Evolutionary conservation across 2,888 invertebrate species (phyloP), one percentile per base, ranked within the genome.

Genomic region (Arenicola marina): DNA sequence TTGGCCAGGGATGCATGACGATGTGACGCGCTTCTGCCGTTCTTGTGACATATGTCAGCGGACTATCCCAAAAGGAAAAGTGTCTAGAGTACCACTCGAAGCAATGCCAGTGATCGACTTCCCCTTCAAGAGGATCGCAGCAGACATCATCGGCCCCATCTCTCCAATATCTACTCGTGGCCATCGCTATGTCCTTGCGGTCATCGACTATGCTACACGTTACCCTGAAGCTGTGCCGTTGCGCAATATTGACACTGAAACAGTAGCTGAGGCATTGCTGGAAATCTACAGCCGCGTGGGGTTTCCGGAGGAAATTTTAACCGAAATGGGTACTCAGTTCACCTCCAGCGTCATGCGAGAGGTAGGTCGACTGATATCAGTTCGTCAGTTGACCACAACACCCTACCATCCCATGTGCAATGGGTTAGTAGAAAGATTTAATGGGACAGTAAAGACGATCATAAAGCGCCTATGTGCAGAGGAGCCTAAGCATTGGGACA

Each of bases 301-400:
- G 11, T 28, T 69, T 1, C 71, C 69, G 11, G 45, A 56, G 29
- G 69, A 71, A 44, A 56, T 71, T 21, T 28, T 72, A n/a, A 59
- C 51, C 28, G 73, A 72, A 38, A 29, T 59, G 31, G 70, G 71
- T n/a, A 59, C 68, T 3, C 72, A 70, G 43, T 72, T 72, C 33
- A 67, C 67, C 1, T 66, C 63, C 2, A 57, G 66, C 24, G 21
- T 66, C 33, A 64, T 71, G 61, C 58, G 54, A 46, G 64, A 63
- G 48, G 60, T 70, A 29, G 38, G 29, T 38, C 55, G 63, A 33
- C 55, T 70, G 45, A 44, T 64, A 2, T 59, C 62, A 11, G 65
- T 71, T 11, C 32, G 62, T 15, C 56, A 62, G 29, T 26, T 66
- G 0, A 51, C 55, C 18, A 66, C 67, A 15, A 67, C 59, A 7